Base-by-base conservation (phyloP, 1,140 invertebrate genomes). In the Trissolcus basalis region DNA sequence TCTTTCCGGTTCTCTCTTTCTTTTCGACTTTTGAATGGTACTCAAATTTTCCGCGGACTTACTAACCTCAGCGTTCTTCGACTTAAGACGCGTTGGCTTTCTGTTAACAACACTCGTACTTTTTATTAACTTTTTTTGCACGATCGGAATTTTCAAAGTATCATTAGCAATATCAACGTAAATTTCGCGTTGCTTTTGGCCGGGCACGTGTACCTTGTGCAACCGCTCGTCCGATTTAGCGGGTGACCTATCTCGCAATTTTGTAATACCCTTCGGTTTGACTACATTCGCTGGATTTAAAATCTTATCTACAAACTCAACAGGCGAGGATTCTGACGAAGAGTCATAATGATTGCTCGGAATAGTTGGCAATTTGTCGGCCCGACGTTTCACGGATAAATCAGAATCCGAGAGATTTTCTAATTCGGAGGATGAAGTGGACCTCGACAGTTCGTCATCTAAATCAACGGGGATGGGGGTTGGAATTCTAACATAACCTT, bases 1-100 rank as follows among this genome's bases (percentile, higher is more conserved):
- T 59, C 86, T 80, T 50, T 86, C 84, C 0, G 84, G 82, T 0
- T 87, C 84, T 1, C 80, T 70, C 3, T 81, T 70, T 32, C 81
- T 77, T 45, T 84, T 86, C 13, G 85, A 79, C 7, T 78, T 68
- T 9, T 58, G 80, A 11, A 58, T 67, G 0, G 16, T 27, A 8
- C 44, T 73, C 6, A 87, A 27, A 65, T 84, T 85, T 10, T 87
- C 86, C 0, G 81, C 83, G 0, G 86, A 87, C 45, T 82, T 87
- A 50, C 84, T 84, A 15, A 86, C 78, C 19, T 82, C 82, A 0
- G 77, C 69, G 54, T 82, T 82, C 14, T 79, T 86, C 1, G 80
- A 85, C 35, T 83, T 87, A 0, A 84, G 32, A 49, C 67, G 82
- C 0, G 82, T 83, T 0, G 84, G 76, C 15, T 83, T 87, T 60